These are phyloP conservation scores for Epinotia nisella DNA, from an alignment of 2,888 invertebrate genomes.

Conservation along the genomic window DNA sequence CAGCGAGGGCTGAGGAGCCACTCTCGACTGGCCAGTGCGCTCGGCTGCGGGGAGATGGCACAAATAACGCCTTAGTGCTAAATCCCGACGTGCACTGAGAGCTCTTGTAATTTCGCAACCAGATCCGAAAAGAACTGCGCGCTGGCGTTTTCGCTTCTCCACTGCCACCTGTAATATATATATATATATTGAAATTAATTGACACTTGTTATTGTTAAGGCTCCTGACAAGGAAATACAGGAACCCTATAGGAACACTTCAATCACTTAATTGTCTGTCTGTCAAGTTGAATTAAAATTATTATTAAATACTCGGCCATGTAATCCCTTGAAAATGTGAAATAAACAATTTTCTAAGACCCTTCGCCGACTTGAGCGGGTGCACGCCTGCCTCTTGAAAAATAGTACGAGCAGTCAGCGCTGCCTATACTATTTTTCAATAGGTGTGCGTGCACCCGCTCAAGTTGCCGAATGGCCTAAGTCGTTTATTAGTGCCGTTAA, in stretches of 20 bases:
- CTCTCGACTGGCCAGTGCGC: slow-evolving; percentile 78
- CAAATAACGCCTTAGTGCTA: slow-evolving; percentile 88
- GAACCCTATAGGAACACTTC: slow-evolving; percentile 15
- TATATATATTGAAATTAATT: too few relatives aligned
- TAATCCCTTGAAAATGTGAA: background rate
- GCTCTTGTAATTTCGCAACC: slow-evolving; percentile 92
- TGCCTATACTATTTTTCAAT: too few relatives aligned
- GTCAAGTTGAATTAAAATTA: background rate
- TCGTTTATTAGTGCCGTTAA: too few relatives aligned
- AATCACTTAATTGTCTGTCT: background rate
- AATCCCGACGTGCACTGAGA: slow-evolving; percentile 91
- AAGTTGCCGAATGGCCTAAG: too few relatives aligned
- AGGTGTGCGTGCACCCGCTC: too few relatives aligned
- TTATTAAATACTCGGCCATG: background rate
- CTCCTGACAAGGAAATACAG: slow-evolving; percentile 11
- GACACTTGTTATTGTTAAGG: too few relatives aligned
- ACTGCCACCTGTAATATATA: slow-evolving; percentile 83
- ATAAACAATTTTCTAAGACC: too few relatives aligned
- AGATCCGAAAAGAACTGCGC: slow-evolving; percentile 88
- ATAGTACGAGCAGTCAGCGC: too few relatives aligned
- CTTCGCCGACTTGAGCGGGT: too few relatives aligned
- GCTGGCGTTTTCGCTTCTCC: slow-evolving; percentile 84
- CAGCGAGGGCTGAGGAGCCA: slow-evolving; percentile 76
- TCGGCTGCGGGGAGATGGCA: slow-evolving; percentile 88
- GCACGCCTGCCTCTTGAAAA: too few relatives aligned